Percentiles rank a stretch among this genome's conserved stretches.
These are phyloP conservation scores for Oryzias sinensis DNA, from an alignment of 2,797 vertebrate genomes.

Conservation along the genomic window DNA sequence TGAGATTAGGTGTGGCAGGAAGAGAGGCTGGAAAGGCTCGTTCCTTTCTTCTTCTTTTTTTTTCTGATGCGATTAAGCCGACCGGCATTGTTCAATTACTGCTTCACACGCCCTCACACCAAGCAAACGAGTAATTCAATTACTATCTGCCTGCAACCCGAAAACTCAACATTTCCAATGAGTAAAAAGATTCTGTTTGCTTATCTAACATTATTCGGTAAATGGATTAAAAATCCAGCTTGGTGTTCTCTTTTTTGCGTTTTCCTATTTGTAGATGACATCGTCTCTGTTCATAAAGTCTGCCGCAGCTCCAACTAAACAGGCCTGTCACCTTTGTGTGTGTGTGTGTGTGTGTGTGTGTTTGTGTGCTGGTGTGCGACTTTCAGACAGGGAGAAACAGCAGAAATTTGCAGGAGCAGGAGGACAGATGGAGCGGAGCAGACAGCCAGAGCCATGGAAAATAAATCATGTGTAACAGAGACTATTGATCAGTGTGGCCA, in stretches of 20 bases:
- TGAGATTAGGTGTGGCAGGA: constrained; percentile 46
- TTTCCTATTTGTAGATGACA: constrained; percentile 39
- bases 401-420: constrained; percentile 44
- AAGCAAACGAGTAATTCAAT: constrained; percentile 11
- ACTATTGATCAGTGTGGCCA: constrained; percentile 70
- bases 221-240: no score
- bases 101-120: constrained; percentile 5
- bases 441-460: constrained; percentile 74
- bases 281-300: constrained; percentile 21
- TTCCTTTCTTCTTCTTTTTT: constrained; percentile 15
- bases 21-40: constrained; percentile 33
- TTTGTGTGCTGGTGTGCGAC: constrained; percentile 11
- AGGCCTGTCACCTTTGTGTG: constrained; percentile 22
- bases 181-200: background rate
- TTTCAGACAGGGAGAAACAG: constrained; percentile 21
- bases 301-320: constrained; percentile 29
- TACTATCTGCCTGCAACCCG: constrained; percentile 1
- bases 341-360: constrained; percentile 9
- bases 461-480: constrained; percentile 75
- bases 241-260: no score
- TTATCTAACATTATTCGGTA: no score
- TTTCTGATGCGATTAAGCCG: constrained; percentile 36
- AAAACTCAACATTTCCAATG: constrained; percentile 12
- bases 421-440: constrained; percentile 65
- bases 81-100: constrained; percentile 39